Evolutionary conservation across 2,888 invertebrate genomes (phyloP).

Genomic region (Lamellibrachia columna): DNA sequence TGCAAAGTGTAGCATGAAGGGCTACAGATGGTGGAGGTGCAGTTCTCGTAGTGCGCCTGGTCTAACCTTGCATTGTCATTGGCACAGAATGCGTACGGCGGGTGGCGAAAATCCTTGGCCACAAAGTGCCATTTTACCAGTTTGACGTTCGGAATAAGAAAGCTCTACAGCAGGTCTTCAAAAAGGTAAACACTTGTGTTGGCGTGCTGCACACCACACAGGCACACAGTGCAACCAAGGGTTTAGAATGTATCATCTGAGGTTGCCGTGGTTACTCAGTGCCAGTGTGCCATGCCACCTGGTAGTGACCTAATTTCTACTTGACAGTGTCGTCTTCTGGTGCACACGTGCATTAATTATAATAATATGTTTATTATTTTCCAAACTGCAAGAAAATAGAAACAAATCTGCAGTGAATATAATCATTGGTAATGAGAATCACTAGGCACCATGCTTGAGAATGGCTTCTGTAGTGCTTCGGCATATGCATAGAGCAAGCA

Average conservation of each 20-base stretch:
- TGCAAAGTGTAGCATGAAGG: neutral
- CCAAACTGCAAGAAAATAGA: no score
- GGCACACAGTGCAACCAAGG: neutral
- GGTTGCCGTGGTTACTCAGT: neutral
- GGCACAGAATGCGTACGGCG: slow-evolving; percentile 21
- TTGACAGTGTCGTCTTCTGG: no score
- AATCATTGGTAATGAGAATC: neutral
- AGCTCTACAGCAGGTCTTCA: neutral
- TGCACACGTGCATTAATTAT: no score
- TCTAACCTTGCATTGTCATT: slow-evolving; percentile 7
- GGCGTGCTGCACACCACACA: neutral
- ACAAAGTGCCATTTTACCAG: neutral
- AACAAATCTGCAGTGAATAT: neutral
- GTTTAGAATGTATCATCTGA: neutral
- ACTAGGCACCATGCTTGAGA: no score
- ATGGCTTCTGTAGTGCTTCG: neutral
- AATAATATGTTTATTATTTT: no score
- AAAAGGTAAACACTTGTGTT: slow-evolving; percentile 10
- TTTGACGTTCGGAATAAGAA: slow-evolving; percentile 13
- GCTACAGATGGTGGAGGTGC: neutral
- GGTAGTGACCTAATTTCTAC: neutral
- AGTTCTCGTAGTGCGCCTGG: neutral
- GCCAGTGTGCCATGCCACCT: neutral
- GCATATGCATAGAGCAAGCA: neutral
- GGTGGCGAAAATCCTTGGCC: slow-evolving; percentile 16